Conservation (phyloP, 2,797 vertebrate species). For the Silurus lanzhouensis region DNA sequence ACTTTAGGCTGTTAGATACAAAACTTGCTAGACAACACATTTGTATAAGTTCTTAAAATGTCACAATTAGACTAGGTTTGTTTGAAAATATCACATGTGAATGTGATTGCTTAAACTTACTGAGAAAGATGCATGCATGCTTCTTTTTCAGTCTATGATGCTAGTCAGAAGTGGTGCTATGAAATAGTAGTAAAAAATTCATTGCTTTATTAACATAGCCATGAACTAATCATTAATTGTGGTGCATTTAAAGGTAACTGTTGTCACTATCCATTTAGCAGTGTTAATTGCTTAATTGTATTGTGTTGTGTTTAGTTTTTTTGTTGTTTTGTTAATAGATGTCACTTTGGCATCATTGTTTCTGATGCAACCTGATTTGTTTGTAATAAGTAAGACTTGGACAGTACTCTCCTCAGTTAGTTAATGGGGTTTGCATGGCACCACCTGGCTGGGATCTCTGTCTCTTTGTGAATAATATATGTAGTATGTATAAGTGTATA, state of each 20-base stretch:
- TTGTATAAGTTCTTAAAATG: background rate
- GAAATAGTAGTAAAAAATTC: background rate
- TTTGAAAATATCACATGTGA: background rate
- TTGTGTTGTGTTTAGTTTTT: background rate
- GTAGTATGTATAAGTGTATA: slow-evolving; percentile 1
- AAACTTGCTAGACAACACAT: background rate
- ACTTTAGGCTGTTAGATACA: background rate
- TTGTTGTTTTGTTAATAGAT: background rate
- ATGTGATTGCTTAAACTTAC: background rate
- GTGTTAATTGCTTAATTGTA: background rate
- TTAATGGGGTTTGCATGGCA: slow-evolving; percentile 44
- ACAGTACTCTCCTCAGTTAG: slow-evolving; percentile 12
- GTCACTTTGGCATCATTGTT: background rate
- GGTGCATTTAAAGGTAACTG: background rate
- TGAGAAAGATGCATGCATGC: background rate
- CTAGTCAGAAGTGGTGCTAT: background rate
- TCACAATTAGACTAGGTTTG: background rate
- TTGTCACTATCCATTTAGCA: background rate
- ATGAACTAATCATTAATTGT: background rate
- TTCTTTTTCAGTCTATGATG: background rate
- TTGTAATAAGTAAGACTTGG: background rate
- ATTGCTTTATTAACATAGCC: background rate
- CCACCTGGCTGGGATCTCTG: slow-evolving; percentile 29
- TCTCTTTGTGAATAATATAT: slow-evolving; percentile 27
- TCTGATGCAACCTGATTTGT: background rate